Evolutionary conservation across 2,888 invertebrate species (phyloP).

Genomic region (Lissonota sp.): DNA sequence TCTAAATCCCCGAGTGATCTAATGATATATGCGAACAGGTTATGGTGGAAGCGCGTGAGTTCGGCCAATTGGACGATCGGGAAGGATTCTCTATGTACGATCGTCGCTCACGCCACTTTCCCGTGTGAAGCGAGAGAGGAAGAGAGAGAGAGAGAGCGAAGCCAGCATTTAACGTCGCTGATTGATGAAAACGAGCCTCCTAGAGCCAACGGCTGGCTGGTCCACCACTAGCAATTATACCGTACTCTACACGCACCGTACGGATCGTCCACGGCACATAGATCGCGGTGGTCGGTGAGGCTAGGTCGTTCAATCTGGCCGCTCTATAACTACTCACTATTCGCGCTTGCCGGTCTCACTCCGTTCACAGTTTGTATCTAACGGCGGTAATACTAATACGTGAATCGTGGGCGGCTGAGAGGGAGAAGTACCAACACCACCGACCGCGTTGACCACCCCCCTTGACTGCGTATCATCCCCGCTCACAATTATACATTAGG

Average conservation of each 20-base stretch:
- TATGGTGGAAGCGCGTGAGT: slow-evolving; percentile 48
- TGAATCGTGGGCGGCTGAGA: slow-evolving; percentile 71
- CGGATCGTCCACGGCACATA: slow-evolving; percentile 77
- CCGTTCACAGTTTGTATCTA: slow-evolving; percentile 67
- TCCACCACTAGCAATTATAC: slow-evolving; percentile 81
- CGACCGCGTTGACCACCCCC: slow-evolving; percentile 53
- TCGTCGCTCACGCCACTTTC: slow-evolving; percentile 43
- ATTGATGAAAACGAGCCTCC: slow-evolving; percentile 82
- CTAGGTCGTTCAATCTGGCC: slow-evolving; percentile 72
- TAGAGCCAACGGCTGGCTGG: slow-evolving; percentile 77
- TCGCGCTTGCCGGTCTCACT: slow-evolving; percentile 54
- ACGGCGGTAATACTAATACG: slow-evolving; percentile 81
- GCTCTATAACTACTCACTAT: slow-evolving; percentile 49
- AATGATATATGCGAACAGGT: slow-evolving; percentile 61
- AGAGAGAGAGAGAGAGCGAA: slow-evolving; percentile 46
- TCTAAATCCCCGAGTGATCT: slow-evolving; percentile 61
- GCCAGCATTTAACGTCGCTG: slow-evolving; percentile 80
- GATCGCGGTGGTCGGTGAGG: slow-evolving; percentile 75
- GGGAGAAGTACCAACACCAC: slow-evolving; percentile 62
- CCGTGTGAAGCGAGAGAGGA: too few relatives aligned
- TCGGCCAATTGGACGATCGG: slow-evolving; percentile 56
- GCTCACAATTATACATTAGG: neutral
- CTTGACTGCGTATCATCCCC: slow-evolving; percentile 24
- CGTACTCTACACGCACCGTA: slow-evolving; percentile 76
- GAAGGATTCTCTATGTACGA: slow-evolving; percentile 14